Percentiles rank a stretch among this genome's conserved stretches.
Conservation (phyloP, 1,140 invertebrate genomes). For the Gyrodactylus salaris region DNA sequence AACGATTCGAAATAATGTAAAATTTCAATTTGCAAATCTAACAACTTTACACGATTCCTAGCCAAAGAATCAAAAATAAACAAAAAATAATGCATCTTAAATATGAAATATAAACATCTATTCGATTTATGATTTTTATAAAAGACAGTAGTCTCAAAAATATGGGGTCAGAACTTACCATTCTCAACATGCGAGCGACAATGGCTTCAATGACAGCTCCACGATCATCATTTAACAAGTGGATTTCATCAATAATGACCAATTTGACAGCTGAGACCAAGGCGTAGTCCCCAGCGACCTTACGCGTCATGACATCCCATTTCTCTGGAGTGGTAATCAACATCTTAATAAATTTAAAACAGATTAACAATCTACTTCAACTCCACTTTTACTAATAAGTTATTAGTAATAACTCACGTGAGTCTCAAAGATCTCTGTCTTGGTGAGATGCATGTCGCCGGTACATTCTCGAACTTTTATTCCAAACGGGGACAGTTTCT, state of each 20-base stretch:
- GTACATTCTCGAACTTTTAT: conserved; percentile 61
- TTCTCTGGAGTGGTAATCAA: conserved; percentile 94
- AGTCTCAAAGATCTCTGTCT: conserved; percentile 62
- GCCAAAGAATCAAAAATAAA: no score
- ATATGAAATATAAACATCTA: no score
- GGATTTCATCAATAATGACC: conserved; percentile 91
- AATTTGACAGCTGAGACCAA: conserved; percentile 57
- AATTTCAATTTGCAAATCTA: no score
- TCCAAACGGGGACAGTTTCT: conserved; percentile 37
- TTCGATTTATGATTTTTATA: no score
- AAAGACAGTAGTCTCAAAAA: no score
- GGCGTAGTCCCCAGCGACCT: conserved; percentile 56
- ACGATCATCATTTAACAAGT: conserved; percentile 72
- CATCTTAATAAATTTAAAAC: conserved; percentile 32
- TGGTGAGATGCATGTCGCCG: conserved; percentile 85
- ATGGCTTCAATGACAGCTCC: conserved; percentile 86
- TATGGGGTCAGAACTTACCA: conserved; percentile 27
- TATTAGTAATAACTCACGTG: conserved; percentile 34
- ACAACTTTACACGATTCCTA: no score
- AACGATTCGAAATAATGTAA: no score
- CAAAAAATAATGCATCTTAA: no score
- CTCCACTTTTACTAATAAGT: neutral
- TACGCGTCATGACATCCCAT: conserved; percentile 93
- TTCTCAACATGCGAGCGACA: conserved; percentile 63
- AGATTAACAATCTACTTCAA: no score